phyloP scores from a whole-genome alignment of 2,888 invertebrate genomes.

The Branchipolynoe longqiensis region DNA sequence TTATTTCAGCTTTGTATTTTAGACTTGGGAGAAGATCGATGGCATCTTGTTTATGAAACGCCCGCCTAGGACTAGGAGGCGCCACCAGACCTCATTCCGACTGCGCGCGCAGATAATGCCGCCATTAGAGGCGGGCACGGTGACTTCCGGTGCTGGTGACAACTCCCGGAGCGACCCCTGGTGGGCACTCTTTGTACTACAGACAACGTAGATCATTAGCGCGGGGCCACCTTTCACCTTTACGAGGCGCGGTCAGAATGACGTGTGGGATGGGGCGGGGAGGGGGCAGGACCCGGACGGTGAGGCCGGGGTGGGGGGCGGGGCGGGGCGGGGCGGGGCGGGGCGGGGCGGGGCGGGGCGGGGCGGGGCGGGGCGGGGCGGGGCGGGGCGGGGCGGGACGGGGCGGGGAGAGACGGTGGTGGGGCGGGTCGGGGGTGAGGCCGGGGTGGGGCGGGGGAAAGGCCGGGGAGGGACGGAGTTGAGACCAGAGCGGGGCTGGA shows the following conservation, averaged over 20 bases:
- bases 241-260: background rate
- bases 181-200: conserved; percentile 24
- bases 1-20: no score
- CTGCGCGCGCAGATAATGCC: conserved; percentile 47
- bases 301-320: background rate
- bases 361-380: background rate
- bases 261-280: conserved; percentile 17
- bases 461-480: no score
- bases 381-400: background rate
- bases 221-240: conserved; percentile 42
- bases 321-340: background rate
- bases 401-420: background rate
- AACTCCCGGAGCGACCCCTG: conserved; percentile 29
- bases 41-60: no score
- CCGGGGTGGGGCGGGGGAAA: no score
- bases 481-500: no score
- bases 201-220: conserved; percentile 48
- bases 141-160: conserved; percentile 35
- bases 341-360: background rate
- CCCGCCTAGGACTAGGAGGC: no score
- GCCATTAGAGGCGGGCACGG: conserved; percentile 25
- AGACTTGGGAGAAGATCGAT: no score
- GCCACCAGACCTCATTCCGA: conserved; percentile 27
- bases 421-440: background rate
- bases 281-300: background rate